phyloP scores from a whole-genome alignment of 1,140 invertebrate species.

The Drosophila trapezifrons region DNA sequence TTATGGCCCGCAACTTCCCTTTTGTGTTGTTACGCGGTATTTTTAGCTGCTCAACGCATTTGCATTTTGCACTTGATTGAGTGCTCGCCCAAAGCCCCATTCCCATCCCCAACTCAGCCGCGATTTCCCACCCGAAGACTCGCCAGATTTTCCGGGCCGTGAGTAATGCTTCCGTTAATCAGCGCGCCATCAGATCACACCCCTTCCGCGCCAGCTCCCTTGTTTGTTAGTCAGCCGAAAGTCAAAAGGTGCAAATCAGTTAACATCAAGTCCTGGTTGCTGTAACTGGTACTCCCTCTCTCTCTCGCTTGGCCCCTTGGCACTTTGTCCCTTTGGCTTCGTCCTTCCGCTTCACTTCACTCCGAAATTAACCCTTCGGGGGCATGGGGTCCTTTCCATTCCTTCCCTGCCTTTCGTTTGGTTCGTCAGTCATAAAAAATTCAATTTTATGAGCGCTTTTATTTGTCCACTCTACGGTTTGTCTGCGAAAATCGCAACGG shows the following conservation, averaged over 20 bases:
- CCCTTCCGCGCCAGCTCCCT: not conserved
- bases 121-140: too few relatives aligned
- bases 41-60: slow-evolving; percentile 72
- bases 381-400: slow-evolving; percentile 32
- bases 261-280: slow-evolving; percentile 42
- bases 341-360: slow-evolving; percentile 38
- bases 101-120: not conserved
- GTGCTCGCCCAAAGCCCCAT: slow-evolving; percentile 20
- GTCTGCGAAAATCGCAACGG: slow-evolving; percentile 24
- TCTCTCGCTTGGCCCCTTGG: slow-evolving; percentile 51
- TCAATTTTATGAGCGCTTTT: slow-evolving; percentile 81
- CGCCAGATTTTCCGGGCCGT: slow-evolving; percentile 22
- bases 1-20: slow-evolving; percentile 70
- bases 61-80: slow-evolving; percentile 80
- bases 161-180: slow-evolving; percentile 81
- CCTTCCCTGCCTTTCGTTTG: slow-evolving; percentile 36
- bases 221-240: slow-evolving; percentile 36
- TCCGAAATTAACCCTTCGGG: slow-evolving; percentile 22
- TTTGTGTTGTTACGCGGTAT: slow-evolving; percentile 69
- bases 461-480: slow-evolving; percentile 69
- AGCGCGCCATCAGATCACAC: slow-evolving; percentile 16
- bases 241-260: slow-evolving; percentile 79
- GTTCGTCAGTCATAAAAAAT: slow-evolving; percentile 76
- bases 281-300: slow-evolving; percentile 18
- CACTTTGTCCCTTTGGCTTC: slow-evolving; percentile 32